Evolutionary conservation across 2,113 vertebrate species (phyloP).

Genomic region (Lycocorax pyrrhopterus): DNA sequence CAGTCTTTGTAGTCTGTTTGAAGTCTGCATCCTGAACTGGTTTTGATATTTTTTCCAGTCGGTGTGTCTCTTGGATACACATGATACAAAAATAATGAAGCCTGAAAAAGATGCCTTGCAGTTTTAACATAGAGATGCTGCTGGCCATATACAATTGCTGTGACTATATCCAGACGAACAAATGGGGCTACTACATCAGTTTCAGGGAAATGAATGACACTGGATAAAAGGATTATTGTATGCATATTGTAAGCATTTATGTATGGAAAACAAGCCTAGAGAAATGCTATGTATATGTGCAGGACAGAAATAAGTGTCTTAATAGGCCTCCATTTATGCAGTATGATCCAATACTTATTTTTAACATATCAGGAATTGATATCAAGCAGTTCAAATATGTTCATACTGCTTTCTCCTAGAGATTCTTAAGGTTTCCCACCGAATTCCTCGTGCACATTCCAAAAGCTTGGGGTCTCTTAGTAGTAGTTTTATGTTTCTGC

Average conservation of each 20-base stretch:
- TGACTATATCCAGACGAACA: not conserved
- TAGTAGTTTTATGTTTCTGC: not conserved
- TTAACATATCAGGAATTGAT: not conserved
- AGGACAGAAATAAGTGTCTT: not conserved
- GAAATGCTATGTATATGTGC: not conserved
- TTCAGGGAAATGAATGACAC: not conserved
- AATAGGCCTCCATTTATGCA: not conserved
- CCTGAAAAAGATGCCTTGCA: not conserved
- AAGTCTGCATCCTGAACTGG: not conserved
- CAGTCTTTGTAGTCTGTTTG: not conserved
- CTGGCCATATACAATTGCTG: not conserved
- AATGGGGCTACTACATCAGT: not conserved
- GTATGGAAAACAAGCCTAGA: not conserved
- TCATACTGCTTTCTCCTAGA: not conserved
- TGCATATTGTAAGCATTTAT: not conserved
- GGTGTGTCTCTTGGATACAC: not conserved
- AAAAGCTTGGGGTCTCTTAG: not conserved
- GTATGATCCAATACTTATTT: not conserved
- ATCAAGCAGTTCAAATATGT: not conserved
- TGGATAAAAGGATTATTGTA: not conserved
- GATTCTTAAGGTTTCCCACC: not conserved
- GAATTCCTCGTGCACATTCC: not conserved
- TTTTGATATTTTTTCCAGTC: not conserved
- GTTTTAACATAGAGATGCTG: not conserved
- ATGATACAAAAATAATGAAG: not conserved